Evolutionary conservation across 2,113 vertebrate species (phyloP).

Genomic region (Cromileptes altivelis): DNA sequence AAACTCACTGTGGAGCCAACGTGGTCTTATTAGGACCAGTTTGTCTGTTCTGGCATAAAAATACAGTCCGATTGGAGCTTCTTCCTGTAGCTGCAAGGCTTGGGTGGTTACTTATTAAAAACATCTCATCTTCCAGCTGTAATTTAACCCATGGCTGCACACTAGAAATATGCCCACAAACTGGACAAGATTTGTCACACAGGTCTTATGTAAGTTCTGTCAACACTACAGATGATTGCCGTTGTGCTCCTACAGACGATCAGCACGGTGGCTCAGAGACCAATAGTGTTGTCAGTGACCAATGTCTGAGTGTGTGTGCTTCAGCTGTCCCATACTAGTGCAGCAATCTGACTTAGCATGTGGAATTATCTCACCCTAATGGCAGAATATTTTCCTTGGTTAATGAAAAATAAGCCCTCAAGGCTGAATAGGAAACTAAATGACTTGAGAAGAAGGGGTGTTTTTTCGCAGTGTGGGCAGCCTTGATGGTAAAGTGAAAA

Average conservation of each 20-base stretch:
- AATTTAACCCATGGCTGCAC: slow-evolving; percentile 38
- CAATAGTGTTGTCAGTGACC: slow-evolving; percentile 27
- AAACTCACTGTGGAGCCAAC: slow-evolving; percentile 3
- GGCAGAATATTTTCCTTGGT: slow-evolving; percentile 46
- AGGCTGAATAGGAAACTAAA: slow-evolving; percentile 54
- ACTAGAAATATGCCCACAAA: slow-evolving; percentile 42
- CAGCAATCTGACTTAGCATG: not conserved
- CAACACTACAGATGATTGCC: slow-evolving; percentile 44
- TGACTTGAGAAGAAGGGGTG: slow-evolving; percentile 28
- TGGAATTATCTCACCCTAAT: slow-evolving; percentile 45
- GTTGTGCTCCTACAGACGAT: slow-evolving; percentile 30
- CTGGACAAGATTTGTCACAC: slow-evolving; percentile 44
- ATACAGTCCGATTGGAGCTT: slow-evolving; percentile 29
- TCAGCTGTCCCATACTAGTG: not conserved
- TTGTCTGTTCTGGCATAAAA: slow-evolving; percentile 46
- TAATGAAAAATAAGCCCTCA: slow-evolving; percentile 61
- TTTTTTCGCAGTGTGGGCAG: slow-evolving; percentile 37
- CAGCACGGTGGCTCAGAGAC: slow-evolving; percentile 47
- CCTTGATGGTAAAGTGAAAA: slow-evolving; percentile 52
- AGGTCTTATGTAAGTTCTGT: slow-evolving; percentile 62
- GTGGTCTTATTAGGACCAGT: slow-evolving; percentile 31
- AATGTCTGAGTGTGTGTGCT: slow-evolving; percentile 4
- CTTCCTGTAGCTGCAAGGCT: slow-evolving; percentile 44
- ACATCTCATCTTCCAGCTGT: slow-evolving; percentile 61
- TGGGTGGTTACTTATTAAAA: slow-evolving; percentile 64